Evolutionary conservation across 35 echinoderm and acorn worm genomes (phyloP), one percentile per base, ranked within the genome.

Genomic region (Lytechinus pictus): DNA sequence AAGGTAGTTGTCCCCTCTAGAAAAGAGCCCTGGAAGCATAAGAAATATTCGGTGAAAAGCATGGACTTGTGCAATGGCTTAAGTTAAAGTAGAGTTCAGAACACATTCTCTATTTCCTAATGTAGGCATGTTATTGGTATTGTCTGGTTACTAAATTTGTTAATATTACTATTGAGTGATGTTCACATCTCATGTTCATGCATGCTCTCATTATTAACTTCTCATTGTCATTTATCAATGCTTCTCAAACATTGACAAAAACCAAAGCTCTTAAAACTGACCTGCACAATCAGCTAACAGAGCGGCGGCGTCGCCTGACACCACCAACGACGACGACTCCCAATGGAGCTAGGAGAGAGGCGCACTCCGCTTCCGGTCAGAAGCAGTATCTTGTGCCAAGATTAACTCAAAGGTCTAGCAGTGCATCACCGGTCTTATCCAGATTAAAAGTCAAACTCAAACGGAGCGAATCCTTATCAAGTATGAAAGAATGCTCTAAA

Each of bases 381-480:
- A 90, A 33, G 88, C 88, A 21, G 29, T 12, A 4, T 10, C 10
- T 28, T 12, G 6, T 44, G 27, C 28, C 52, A 8, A 28, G 52
- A 54, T 44, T 33, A 8, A 52, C 88, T 44, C n/a, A 54, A 28
- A 44, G 92, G 27, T 93, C 92, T 57, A 93, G 54, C 92, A 93
- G 54, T 54, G 10, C 52, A 27, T 93, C 92, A 10, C 92, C 92
- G 53, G 92, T 93, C 52, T 54, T 93, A 54, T 93, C 92, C 52
- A 53, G 92, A 10, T 28, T 93, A 54, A 54, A 27, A 93, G 92
- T 93, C 53, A 93, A 93, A 53, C 52, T 93, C n/a, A 93, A 57
- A 57, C 92, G 92, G 54, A 93, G 92, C 19, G 92, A 93, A 9
- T 93, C 92, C 11, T 93, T 93, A 27, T 93, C 92, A 93, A 93